phyloP scores from a whole-genome alignment of 2,797 vertebrate species.

The Melanogrammus aeglefinus region DNA sequence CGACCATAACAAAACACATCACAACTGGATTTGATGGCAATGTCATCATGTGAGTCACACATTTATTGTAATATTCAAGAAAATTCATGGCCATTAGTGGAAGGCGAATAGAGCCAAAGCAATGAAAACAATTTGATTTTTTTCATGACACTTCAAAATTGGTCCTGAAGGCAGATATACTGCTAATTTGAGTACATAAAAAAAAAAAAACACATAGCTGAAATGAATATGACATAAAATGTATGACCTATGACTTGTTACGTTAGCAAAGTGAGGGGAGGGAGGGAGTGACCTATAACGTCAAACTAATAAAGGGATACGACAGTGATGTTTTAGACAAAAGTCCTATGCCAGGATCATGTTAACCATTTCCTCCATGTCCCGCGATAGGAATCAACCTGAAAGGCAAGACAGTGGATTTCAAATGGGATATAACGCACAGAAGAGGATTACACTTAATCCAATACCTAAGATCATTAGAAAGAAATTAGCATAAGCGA shows the following conservation, averaged over 20 bases:
- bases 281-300: slow-evolving; percentile 50
- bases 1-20: slow-evolving; percentile 49
- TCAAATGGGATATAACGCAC: slow-evolving; percentile 35
- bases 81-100: slow-evolving; percentile 47
- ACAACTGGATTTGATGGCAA: slow-evolving; percentile 55
- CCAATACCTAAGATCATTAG: slow-evolving; percentile 43
- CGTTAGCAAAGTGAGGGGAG: slow-evolving; percentile 11
- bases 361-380: slow-evolving; percentile 73
- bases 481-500: slow-evolving; percentile 5
- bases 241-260: slow-evolving; percentile 59
- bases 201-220: slow-evolving; percentile 39
- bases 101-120: slow-evolving; percentile 60
- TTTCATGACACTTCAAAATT: slow-evolving; percentile 43
- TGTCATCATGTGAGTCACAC: slow-evolving; percentile 48
- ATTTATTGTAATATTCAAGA: slow-evolving; percentile 52
- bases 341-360: slow-evolving; percentile 81
- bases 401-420: slow-evolving; percentile 41
- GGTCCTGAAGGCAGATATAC: slow-evolving; percentile 46
- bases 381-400: slow-evolving; percentile 82
- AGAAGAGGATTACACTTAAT: slow-evolving; percentile 26
- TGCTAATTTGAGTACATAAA: slow-evolving; percentile 27
- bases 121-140: slow-evolving; percentile 51
- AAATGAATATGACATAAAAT: slow-evolving; percentile 53
- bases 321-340: slow-evolving; percentile 78
- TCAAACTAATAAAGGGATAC: slow-evolving; percentile 51